Base-by-base conservation (phyloP, 2,113 vertebrate species). In the Steatornis caripensis region DNA sequence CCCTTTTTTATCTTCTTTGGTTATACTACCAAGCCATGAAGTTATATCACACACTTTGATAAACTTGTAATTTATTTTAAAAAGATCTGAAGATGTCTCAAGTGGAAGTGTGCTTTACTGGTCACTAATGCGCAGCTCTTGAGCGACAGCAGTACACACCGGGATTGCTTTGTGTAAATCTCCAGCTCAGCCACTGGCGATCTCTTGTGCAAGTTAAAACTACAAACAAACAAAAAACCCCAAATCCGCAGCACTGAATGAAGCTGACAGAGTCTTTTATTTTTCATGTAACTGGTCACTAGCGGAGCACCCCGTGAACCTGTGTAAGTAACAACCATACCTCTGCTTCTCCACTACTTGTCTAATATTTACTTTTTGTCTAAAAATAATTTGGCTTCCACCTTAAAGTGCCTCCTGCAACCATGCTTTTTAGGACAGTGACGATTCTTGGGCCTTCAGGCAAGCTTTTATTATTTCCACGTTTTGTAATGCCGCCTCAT, bases 11-110 rank as follows among this genome's bases (percentile, higher is more conserved):
- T 53, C 32, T 21, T 58, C 29, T 72, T 51, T 30, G 64, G 43
- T 79, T 70, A 43, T 39, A 53, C 37, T 43, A 22, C 29, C 68
- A 82, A 57, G 32, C 16, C 34, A 37, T 53, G 46, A 68, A 66
- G 79, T 49, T 20, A 5, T 64, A 71, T 84, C 76, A 55, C 34
- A 64, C 26, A 10, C 88, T 97, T 97, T 87, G 98, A 96, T 98
- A 86, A 95, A 96, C 30, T 66, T 78, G 46, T 61, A 84, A 77
- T 85, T 87, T 93, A 64, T 92, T 97, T 89, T 60, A 39, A 79
- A 57, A 66, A 39, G 48, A n/a, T 30, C 29, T 41, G 65, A 71
- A 16, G 24, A 3, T 20, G 69, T 58, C 19, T 78, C 43, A 24
- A 64, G 36, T 53, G 49, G 16, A 60, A 57, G 4, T n/a, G 53